Evolutionary conservation across 2,113 vertebrate genomes (phyloP), one percentile per base, ranked within the genome.

Genomic region (Saguinus midas): DNA sequence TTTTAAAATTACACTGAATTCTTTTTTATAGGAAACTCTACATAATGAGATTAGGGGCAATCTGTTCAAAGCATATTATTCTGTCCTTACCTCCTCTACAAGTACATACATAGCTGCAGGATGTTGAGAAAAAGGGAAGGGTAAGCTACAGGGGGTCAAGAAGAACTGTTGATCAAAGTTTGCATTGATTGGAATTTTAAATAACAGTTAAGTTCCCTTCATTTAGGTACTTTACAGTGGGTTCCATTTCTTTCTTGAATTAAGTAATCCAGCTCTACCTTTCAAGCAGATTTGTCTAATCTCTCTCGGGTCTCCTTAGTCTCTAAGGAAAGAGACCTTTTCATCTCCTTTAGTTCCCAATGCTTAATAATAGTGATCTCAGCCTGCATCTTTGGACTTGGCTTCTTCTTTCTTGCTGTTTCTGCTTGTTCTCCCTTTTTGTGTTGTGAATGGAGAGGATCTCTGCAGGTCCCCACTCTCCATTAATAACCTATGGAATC

Each of bases 121-220:
- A 45, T 81, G 50, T 64, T 89, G 76, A 91, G 82, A 83, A 88
- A 83, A 78, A 79, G 68, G 45, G 48, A 80, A 58, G 61, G 7
- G 27, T 79, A 48, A 86, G 4, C 16, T 82, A 68, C 86, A 75
- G 32, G 72, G 50, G 12, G 3, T 37, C 78, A 88, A 48, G 72
- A 84, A 76, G 61, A 90, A 68, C 37, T 29, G 73, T 75, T 12
- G 43, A 27, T 86, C 25, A 45, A 76, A 87, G 45, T 85, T 91
- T 96, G 87, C 68, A 89, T 45, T 87, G 58, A 37, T 70, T 84
- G 85, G 37, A 70, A 61, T 95, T 91, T 82, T 87, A 80, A 97
- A 75, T 92, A 87, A 66, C 21, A 72, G 1, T 89, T 89, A 80
- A 13, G 13, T 35, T 94, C n/a, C 27, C 35, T 75, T 92, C 18